These are phyloP conservation scores for Harpalus rufipes DNA, from an alignment of 2,888 invertebrate species.

Conservation along the genomic window DNA sequence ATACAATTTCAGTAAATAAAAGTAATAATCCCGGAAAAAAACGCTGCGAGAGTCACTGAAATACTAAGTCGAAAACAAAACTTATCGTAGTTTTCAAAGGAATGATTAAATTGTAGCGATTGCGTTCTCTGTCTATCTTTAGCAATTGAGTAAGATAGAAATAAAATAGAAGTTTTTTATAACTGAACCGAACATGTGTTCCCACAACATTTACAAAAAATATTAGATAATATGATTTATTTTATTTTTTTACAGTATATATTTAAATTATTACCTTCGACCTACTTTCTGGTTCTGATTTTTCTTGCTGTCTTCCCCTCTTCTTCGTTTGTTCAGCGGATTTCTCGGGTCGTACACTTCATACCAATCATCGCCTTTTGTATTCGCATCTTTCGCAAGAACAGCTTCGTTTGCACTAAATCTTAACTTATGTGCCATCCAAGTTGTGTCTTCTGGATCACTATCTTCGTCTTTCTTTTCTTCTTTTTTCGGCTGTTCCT, in stretches of 20 bases:
- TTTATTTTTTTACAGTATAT: slow-evolving; percentile 5
- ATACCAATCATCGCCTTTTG: slow-evolving; percentile 96
- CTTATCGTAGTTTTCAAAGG: slow-evolving; percentile 59
- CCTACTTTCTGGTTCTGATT: slow-evolving; percentile 47
- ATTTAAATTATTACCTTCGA: slow-evolving; percentile 29
- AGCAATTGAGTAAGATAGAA: slow-evolving; percentile 31
- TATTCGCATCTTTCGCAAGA: slow-evolving; percentile 94
- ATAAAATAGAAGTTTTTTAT: slow-evolving; percentile 26
- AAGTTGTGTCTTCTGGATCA: slow-evolving; percentile 72
- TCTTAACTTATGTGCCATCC: slow-evolving; percentile 83
- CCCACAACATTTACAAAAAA: slow-evolving; percentile 31
- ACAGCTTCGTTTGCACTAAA: slow-evolving; percentile 86
- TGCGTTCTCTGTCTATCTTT: slow-evolving; percentile 45
- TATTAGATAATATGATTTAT: slow-evolving; percentile 21
- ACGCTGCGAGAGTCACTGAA: neutral
- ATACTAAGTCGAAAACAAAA: slow-evolving; percentile 57
- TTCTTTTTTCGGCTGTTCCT: slow-evolving; percentile 72
- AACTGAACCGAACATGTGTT: slow-evolving; percentile 17
- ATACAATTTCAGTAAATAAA: slow-evolving; percentile 5
- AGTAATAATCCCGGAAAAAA: slow-evolving; percentile 21
- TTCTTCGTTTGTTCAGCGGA: slow-evolving; percentile 93
- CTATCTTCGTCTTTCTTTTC: slow-evolving; percentile 73
- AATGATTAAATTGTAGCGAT: slow-evolving; percentile 39
- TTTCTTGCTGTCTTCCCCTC: slow-evolving; percentile 79
- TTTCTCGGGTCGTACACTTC: slow-evolving; percentile 98